A percentile compares a stretch with the other conserved stretches of the same genome.
Conservation (phyloP, 2,113 vertebrate genomes). For the Acrocephalus kingi region DNA sequence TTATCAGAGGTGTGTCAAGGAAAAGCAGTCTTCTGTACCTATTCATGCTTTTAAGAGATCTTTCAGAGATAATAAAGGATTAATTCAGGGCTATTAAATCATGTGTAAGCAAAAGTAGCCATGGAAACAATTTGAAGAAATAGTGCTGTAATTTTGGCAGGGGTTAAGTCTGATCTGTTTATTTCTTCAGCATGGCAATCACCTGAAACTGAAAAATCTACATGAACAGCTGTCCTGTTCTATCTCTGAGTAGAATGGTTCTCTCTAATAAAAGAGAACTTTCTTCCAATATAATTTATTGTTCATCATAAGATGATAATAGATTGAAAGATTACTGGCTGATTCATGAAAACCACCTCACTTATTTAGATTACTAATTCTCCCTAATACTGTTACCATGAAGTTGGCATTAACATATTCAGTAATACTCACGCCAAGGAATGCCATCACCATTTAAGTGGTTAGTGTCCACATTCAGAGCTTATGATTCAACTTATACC, state of each 20-base stretch:
- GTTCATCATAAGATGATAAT: background rate
- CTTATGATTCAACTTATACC: background rate
- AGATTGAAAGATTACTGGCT: background rate
- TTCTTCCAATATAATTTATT: background rate
- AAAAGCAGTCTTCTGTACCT: background rate
- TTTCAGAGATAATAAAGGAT: background rate
- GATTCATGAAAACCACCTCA: background rate
- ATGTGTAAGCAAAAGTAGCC: background rate
- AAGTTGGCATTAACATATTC: background rate
- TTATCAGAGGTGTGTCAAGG: background rate
- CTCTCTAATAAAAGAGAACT: background rate
- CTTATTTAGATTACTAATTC: background rate
- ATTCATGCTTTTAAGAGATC: background rate
- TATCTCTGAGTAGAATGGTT: background rate
- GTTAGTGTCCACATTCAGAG: background rate
- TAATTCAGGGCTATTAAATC: background rate
- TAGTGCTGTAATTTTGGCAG: background rate
- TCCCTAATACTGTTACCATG: background rate
- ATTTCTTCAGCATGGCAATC: background rate
- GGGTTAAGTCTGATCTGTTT: background rate
- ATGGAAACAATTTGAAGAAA: background rate
- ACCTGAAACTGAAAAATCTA: background rate
- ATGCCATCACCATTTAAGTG: background rate
- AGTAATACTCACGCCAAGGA: background rate
- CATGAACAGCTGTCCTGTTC: background rate